Evolutionary conservation across 2,113 vertebrate species (phyloP).

Genomic region (Heteronetta atricapilla): DNA sequence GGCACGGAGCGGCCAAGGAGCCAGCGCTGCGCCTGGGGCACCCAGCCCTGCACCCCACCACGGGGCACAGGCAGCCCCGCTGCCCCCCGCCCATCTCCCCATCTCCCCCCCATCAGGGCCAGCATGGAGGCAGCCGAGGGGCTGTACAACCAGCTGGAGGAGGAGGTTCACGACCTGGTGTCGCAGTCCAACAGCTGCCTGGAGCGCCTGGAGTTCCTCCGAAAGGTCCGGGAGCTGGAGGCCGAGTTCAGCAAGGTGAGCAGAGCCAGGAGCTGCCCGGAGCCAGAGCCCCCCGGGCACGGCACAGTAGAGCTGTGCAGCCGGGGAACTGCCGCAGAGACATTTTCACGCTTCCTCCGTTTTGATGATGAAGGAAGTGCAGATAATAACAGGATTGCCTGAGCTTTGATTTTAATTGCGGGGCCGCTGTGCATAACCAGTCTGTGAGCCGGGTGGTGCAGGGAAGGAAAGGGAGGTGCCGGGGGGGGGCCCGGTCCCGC

Average conservation of each 20-base stretch:
- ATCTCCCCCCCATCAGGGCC: constrained; percentile 63
- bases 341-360: fast-evolving
- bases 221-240: constrained; percentile 78
- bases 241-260: constrained; percentile 80
- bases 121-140: constrained; percentile 77
- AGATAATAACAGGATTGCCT: not conserved
- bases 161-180: constrained; percentile 88
- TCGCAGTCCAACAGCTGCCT: constrained; percentile 88
- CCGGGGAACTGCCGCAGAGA: not conserved
- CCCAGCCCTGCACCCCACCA: not conserved
- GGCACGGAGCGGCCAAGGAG: too few species aligned
- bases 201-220: constrained; percentile 83
- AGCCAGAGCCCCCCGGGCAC: not conserved
- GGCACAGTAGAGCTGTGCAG: not conserved
- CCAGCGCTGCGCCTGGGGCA: too few species aligned
- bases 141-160: constrained; percentile 89
- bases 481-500: fast-evolving
- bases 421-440: fast-evolving
- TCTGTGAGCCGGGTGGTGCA: not conserved
- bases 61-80: not conserved
- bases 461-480: not conserved
- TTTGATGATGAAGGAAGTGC: not conserved
- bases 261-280: fast-evolving
- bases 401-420: not conserved
- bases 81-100: not conserved